Base-by-base conservation (phyloP, 2,888 invertebrate genomes). In the Fragum whitleyi region DNA sequence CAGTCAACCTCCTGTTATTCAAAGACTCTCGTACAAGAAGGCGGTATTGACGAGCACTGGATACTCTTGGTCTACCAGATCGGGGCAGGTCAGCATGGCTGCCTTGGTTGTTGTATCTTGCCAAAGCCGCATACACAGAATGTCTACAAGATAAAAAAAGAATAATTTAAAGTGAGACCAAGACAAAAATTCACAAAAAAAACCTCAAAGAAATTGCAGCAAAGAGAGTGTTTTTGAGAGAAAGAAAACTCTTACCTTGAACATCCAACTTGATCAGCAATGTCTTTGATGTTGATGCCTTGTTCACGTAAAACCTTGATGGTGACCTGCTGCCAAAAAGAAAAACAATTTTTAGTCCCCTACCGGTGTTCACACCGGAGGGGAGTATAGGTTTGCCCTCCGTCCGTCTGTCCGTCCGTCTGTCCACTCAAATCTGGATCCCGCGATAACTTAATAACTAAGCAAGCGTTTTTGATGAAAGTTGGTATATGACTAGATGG, bases 1-100 rank as follows among this genome's bases (percentile, higher is more conserved):
- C 70, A 51, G 65, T 71, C 47, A 68, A n/a, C 29, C 61, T 42
- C 9, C 51, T 29, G 55, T 71, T 32, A 29, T 21, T 9, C 21
- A 55, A 2, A 1, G n/a, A 55, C 55, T 55, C 55, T 21, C 55
- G 19, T 19, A 55, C 55, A 19, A 55, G 19, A 19, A 21, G 55
- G 11, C 55, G 55, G 55, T 55, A 19, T 11, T 55, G n/a, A 1
- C 55, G 19, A 21, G 19, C 55, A n/a, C n/a, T 55, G 21, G 55
- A 55, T 9, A 55, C 21, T 6, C 21, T 55, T 9, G 55, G 55
- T 19, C 55, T 19, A 55, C 55, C 55, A 1, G 55, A 55, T 55
- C 55, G n/a, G n/a, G 19, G 55, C 6, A 19, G 19, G 23, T 55
- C 55, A 21, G 2, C n/a, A 55, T 55, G 55, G 6, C 2, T n/a